These are phyloP conservation scores for Aphelenchoides besseyi DNA, from an alignment of 1,140 invertebrate species.

Conservation along the genomic window DNA sequence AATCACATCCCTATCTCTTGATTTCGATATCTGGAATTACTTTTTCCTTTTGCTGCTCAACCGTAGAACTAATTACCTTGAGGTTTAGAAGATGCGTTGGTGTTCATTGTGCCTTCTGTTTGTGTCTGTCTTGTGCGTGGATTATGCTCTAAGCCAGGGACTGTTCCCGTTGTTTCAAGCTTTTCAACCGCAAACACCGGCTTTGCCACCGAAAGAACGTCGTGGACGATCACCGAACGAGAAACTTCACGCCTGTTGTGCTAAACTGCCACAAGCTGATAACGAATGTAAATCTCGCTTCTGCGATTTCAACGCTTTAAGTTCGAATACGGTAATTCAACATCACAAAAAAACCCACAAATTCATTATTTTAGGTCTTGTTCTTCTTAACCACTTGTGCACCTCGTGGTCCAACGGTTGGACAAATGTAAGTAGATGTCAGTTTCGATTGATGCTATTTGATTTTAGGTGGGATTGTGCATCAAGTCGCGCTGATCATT, in stretches of 20 bases:
- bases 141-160: constrained; percentile 18
- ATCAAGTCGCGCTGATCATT: constrained; percentile 52
- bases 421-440: constrained; percentile 51
- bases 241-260: constrained; percentile 55
- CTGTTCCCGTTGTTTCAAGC: constrained; percentile 40
- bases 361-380: constrained; percentile 44
- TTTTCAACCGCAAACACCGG: constrained; percentile 18
- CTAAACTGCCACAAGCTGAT: constrained; percentile 53
- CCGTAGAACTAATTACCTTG: neutral
- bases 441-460: neutral
- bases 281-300: constrained; percentile 56
- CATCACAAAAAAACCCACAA: neutral
- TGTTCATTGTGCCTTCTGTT: constrained; percentile 7
- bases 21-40: neutral
- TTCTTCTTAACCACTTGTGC: constrained; percentile 44
- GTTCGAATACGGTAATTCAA: constrained; percentile 44
- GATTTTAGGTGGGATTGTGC: constrained; percentile 59
- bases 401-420: constrained; percentile 56
- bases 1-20: too few relatives aligned
- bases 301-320: constrained; percentile 57
- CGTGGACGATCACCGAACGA: constrained; percentile 45
- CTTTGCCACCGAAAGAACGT: constrained; percentile 39
- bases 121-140: neutral
- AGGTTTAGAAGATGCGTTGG: neutral
- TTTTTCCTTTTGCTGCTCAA: neutral